These are phyloP conservation scores for Bothrops jararaca DNA, from an alignment of 2,113 vertebrate species.

Conservation along the genomic window DNA sequence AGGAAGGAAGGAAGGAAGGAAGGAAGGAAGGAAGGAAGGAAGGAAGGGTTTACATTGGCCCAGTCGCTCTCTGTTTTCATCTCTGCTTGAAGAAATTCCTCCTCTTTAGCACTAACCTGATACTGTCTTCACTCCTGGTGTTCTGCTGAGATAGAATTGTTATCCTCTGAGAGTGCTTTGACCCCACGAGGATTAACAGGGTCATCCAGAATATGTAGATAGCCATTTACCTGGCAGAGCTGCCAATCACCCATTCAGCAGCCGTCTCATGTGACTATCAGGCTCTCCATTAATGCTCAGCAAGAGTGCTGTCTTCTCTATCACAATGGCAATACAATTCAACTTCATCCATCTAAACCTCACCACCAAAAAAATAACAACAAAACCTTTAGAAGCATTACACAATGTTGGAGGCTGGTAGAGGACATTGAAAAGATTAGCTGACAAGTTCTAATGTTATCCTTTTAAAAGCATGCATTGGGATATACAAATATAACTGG, in stretches of 20 bases:
- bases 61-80: not conserved
- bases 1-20: too few relatives aligned
- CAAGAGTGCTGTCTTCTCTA: slow-evolving; percentile 22
- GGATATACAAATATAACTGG: not conserved
- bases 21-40: too few relatives aligned
- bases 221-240: slow-evolving; percentile 38
- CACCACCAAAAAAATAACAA: accelerated
- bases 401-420: not conserved
- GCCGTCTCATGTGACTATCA: slow-evolving; percentile 10
- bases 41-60: not conserved
- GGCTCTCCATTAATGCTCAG: slow-evolving; percentile 12
- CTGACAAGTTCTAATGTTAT: accelerated
- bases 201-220: not conserved
- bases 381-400: slow-evolving; percentile 25
- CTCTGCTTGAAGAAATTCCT: not conserved
- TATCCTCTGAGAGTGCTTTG: not conserved
- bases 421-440: not conserved
- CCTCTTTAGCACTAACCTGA: not conserved
- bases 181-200: not conserved
- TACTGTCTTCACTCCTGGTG: not conserved
- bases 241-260: slow-evolving; percentile 23
- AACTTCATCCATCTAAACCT: slow-evolving; percentile 28
- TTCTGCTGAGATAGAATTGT: not conserved
- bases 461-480: not conserved
- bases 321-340: slow-evolving; percentile 32